Conservation (phyloP, 2,797 vertebrate species). For the Hydrophis major region DNA sequence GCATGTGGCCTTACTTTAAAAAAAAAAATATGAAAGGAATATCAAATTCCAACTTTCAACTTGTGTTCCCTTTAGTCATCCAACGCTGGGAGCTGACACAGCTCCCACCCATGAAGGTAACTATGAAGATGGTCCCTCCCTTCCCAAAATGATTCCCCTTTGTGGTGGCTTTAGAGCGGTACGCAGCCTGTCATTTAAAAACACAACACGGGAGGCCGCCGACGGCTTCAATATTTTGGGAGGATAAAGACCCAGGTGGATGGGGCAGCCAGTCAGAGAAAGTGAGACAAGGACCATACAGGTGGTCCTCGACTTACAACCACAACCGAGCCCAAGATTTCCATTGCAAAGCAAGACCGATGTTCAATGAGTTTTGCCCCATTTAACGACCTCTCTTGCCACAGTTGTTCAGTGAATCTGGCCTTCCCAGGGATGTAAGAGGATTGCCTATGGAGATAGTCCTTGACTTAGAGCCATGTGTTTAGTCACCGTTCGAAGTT, state of each 20-base stretch:
- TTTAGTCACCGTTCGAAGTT: too few relatives aligned
- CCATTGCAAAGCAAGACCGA: neutral
- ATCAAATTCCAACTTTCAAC: neutral
- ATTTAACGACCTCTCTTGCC: neutral
- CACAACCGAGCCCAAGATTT: neutral
- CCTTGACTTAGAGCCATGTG: too few relatives aligned
- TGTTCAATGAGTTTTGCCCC: neutral
- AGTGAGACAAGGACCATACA: neutral
- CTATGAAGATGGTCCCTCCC: neutral
- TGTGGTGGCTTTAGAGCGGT: neutral
- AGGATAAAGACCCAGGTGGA: neutral
- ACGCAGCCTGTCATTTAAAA: neutral
- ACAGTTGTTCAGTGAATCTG: neutral
- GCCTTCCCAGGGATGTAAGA: too few relatives aligned
- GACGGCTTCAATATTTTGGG: neutral
- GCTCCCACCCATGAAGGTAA: neutral
- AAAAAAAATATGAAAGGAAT: neutral
- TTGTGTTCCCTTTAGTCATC: neutral
- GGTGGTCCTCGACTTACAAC: neutral
- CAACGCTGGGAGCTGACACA: neutral
- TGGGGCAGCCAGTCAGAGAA: neutral
- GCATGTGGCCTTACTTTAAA: neutral
- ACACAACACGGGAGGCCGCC: neutral
- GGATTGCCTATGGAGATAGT: too few relatives aligned
- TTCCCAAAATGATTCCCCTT: neutral